phyloP scores from a whole-genome alignment of 2,888 invertebrate species.

The Helobdella robusta region DNA sequence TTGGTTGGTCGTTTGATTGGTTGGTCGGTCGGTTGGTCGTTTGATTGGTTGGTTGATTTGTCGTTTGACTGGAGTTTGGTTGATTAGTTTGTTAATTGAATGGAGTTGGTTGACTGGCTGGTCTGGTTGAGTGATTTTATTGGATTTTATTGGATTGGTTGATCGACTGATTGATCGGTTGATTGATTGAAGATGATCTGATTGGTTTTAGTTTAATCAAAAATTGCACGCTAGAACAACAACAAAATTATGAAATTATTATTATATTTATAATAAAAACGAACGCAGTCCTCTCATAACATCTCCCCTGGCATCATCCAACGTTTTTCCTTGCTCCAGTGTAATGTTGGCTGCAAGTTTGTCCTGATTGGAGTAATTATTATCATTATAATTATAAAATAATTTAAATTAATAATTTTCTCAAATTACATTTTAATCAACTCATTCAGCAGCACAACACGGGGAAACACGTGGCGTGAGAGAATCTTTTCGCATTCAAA shows the following conservation, averaged over 20 bases:
- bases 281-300: conserved; percentile 86
- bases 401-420: neutral
- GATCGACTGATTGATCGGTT: no score
- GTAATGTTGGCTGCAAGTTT: conserved; percentile 84
- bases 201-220: neutral
- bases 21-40: no score
- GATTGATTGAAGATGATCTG: neutral
- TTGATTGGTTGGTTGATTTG: no score
- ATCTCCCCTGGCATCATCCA: conserved; percentile 94
- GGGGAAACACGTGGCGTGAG: no score
- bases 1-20: no score
- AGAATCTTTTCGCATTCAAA: no score
- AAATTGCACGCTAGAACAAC: neutral
- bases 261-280: conserved; percentile 24
- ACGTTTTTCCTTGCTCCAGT: conserved; percentile 89
- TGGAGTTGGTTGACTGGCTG: no score
- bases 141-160: no score
- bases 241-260: neutral
- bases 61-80: no score
- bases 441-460: neutral
- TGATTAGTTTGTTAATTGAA: no score
- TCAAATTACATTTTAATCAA: neutral
- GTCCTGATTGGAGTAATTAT: conserved; percentile 52
- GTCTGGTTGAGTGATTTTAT: no score
- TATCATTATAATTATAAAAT: no score